Base-by-base conservation (phyloP, 2,113 vertebrate genomes). In the Fukomys damarensis region DNA sequence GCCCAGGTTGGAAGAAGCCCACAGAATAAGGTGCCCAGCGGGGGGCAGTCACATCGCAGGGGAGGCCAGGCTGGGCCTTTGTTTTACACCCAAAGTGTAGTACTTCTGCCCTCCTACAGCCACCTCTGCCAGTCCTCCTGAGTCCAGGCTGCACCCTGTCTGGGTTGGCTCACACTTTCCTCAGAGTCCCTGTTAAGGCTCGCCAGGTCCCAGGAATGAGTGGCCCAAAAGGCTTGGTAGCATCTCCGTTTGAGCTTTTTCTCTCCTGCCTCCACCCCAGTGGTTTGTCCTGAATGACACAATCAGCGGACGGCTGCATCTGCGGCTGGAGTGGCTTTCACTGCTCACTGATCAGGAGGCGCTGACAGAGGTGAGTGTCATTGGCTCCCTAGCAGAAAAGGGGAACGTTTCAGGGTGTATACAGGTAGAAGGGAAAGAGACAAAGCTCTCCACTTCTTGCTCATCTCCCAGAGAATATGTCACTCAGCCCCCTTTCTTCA, bases 281-380 rank as follows among this genome's bases (percentile, higher is more conserved):
- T 99, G 99, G 99, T 99, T 99, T 97, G 79, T 98, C 49, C 98
- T 99, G 97, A 99, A 99, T 16, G 98, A 98, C 0, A 98, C 98
- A 0, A 93, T 97, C 81, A 98, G 98, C 0, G 99, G 99, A 79
- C 98, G 98, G 84, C 97, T 99, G 89, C 99, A 99, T 96, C 97
- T 99, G 83, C 99, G 99, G 85, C 98, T 99, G 8, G 99, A 99
- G 97, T 99, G 99, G 99, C 97, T 99, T 63, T 99, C 99, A 5
- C 98, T 99, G 3, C 97, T 98, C 41, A 93, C 98, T 1, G 98
- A 99, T 93, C 96, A 97, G 74, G 98, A 98, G 17, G 98, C 97
- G 3, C 92, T 99, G 20, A 72, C 68, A 0, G 98, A 99, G 98
- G 99, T 99, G 84, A 98, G 98, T 94, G 4, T n/a, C 7, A 49